phyloP scores from a whole-genome alignment of 2,797 vertebrate species.

The Garrulus glandarius region DNA sequence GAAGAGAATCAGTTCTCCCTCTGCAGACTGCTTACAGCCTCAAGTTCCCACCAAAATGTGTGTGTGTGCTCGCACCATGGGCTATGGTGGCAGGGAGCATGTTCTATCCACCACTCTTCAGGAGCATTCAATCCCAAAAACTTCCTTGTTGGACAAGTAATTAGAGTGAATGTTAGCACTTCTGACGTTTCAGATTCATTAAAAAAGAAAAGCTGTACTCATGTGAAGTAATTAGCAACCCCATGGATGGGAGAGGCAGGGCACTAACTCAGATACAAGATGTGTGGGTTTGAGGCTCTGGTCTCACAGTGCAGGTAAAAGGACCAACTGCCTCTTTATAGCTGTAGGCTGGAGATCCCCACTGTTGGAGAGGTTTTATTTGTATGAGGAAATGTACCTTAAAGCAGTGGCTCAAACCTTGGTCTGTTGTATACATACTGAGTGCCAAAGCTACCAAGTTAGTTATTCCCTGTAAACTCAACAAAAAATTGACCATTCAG shows the following conservation, averaged over 20 bases:
- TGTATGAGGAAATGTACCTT: not conserved
- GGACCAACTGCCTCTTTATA: not conserved
- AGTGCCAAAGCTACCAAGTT: not conserved
- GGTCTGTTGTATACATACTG: not conserved
- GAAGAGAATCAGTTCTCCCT: not conserved
- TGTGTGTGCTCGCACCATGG: accelerated
- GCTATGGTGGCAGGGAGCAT: not conserved
- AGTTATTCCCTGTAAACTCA: not conserved
- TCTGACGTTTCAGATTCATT: not conserved
- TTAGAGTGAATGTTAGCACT: not conserved
- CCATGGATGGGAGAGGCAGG: not conserved
- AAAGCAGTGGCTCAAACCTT: not conserved
- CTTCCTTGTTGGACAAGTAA: not conserved
- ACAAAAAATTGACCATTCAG: not conserved
- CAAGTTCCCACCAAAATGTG: not conserved
- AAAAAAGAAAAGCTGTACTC: not conserved
- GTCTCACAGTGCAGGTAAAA: not conserved
- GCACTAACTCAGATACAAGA: not conserved
- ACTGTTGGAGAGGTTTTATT: not conserved
- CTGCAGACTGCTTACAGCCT: not conserved
- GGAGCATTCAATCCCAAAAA: not conserved
- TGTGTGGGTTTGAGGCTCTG: not conserved
- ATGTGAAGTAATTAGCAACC: not conserved
- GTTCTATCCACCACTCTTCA: not conserved
- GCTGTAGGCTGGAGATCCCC: not conserved